phyloP scores from a whole-genome alignment of 1,140 invertebrate genomes.

The Nasonia giraulti region DNA sequence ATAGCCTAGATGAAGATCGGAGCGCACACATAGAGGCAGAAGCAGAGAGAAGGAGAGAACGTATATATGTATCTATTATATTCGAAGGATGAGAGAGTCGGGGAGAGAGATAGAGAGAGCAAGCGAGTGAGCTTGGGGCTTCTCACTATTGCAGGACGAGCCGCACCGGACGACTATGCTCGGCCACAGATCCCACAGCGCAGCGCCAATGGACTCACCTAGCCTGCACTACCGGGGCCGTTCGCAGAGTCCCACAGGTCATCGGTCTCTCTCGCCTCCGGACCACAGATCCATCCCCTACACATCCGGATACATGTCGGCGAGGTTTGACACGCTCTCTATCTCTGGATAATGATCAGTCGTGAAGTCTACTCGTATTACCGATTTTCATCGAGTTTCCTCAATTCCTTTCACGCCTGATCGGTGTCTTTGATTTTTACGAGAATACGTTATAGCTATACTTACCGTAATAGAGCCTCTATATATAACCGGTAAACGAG shows the following conservation, averaged over 20 bases:
- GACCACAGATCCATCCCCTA: conserved; percentile 79
- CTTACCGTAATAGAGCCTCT: too few species aligned
- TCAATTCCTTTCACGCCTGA: neutral
- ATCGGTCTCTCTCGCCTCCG: conserved; percentile 85
- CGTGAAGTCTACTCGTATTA: neutral
- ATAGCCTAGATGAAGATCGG: neutral
- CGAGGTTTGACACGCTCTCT: conserved; percentile 61
- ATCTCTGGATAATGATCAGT: neutral
- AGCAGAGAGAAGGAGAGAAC: neutral
- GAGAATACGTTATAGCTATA: too few species aligned
- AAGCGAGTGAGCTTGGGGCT: conserved; percentile 27
- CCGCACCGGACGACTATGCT: conserved; percentile 74
- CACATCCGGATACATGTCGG: conserved; percentile 67
- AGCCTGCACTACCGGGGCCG: conserved; percentile 77
- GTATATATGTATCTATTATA: neutral
- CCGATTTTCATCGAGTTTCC: neutral
- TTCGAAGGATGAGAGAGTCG: too few species aligned
- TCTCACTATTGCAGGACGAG: conserved; percentile 66
- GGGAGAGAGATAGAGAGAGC: too few species aligned
- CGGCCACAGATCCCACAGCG: conserved; percentile 80
- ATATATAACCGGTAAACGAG: too few species aligned
- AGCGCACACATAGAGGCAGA: neutral
- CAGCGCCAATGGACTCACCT: conserved; percentile 83
- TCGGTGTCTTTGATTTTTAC: neutral
- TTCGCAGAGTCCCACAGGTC: conserved; percentile 78